These are phyloP conservation scores for Pteropus rufus DNA, from an alignment of 2,797 vertebrate genomes.

Conservation along the genomic window DNA sequence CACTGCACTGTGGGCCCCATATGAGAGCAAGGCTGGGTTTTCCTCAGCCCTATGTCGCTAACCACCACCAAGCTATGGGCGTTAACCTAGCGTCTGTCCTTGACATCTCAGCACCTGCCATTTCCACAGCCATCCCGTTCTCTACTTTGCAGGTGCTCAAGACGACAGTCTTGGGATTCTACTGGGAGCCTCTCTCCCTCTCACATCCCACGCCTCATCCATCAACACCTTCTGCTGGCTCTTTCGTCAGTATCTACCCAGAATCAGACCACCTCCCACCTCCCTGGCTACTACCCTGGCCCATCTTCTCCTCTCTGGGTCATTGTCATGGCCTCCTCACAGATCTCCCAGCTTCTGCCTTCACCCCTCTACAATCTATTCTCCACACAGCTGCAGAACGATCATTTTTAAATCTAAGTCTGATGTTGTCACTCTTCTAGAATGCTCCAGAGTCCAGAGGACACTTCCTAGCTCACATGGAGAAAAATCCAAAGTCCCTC, in stretches of 20 bases:
- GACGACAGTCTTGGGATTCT: background rate
- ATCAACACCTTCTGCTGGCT: background rate
- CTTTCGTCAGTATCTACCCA: background rate
- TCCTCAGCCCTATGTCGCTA: background rate
- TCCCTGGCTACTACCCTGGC: fast-evolving
- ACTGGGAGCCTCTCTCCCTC: too few species aligned
- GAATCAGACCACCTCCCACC: background rate
- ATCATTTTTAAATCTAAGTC: background rate
- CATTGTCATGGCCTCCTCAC: background rate
- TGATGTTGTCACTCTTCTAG: background rate
- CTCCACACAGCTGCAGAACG: background rate
- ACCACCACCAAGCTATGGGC: background rate
- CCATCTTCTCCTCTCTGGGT: background rate
- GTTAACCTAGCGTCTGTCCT: background rate
- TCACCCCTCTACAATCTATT: background rate
- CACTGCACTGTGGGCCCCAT: fast-evolving
- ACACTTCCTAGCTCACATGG: background rate
- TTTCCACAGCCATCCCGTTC: background rate
- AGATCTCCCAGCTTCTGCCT: background rate
- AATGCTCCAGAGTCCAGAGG: background rate
- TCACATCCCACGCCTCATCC: fast-evolving
- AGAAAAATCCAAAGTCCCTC: background rate
- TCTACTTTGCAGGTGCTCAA: background rate
- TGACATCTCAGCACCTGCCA: background rate
- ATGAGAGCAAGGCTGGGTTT: background rate